Evolutionary conservation across 2,888 invertebrate species (phyloP).

Genomic region (Cryptocephalus primarius): DNA sequence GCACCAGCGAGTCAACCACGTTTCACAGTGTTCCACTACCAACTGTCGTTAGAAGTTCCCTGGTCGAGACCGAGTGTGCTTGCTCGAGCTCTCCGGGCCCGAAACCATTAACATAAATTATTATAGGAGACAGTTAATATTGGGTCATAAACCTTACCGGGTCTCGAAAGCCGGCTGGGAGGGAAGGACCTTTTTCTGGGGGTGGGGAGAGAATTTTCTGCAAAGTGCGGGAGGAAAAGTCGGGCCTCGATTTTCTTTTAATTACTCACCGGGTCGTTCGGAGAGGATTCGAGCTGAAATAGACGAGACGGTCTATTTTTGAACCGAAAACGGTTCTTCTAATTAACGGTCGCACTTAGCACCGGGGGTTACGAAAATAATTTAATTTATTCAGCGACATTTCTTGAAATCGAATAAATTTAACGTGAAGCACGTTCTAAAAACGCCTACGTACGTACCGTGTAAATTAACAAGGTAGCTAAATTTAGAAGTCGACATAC

Average conservation of each 20-base stretch:
- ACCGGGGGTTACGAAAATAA: too few species aligned
- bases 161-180: conserved; percentile 17
- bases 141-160: conserved; percentile 38
- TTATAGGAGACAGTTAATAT: conserved; percentile 49
- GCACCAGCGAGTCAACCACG: conserved; percentile 23
- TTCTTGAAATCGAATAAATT: too few species aligned
- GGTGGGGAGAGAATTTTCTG: not conserved
- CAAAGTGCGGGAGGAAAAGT: not conserved
- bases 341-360: too few species aligned
- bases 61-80: conserved; percentile 23
- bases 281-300: too few species aligned
- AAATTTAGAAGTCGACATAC: too few species aligned
- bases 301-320: too few species aligned
- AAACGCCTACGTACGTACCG: too few species aligned
- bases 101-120: conserved; percentile 45
- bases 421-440: too few species aligned
- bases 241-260: not conserved
- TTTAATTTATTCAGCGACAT: too few species aligned
- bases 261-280: too few species aligned
- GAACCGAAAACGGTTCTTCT: too few species aligned
- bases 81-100: conserved; percentile 12
- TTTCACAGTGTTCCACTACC: conserved; percentile 32
- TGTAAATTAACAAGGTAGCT: too few species aligned
- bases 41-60: conserved; percentile 34
- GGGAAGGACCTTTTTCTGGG: conserved; percentile 10